phyloP scores from a whole-genome alignment of 2,888 invertebrate species.

The Hirtodrosophila cameraria region DNA sequence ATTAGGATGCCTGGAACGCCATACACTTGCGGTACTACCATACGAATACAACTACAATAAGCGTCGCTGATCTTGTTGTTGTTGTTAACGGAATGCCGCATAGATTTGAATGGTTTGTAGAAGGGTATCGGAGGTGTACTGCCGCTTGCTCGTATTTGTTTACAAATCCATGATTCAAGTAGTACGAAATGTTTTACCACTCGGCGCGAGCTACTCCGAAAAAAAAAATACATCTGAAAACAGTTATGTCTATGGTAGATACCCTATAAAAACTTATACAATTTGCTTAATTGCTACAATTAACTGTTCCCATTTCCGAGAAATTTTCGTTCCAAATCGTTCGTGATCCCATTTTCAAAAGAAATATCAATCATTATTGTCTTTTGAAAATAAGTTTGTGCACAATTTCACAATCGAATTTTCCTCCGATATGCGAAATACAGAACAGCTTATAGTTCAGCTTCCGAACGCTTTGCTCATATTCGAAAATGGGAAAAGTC shows the following conservation, averaged over 20 bases:
- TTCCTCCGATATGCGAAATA: too few species aligned
- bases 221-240: not conserved
- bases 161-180: conserved; percentile 80
- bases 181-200: conserved; percentile 68
- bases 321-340: too few species aligned
- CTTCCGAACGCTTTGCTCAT: too few species aligned
- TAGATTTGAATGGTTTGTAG: not conserved
- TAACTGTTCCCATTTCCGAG: too few species aligned
- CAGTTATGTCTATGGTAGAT: not conserved
- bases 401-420: too few species aligned
- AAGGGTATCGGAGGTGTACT: not conserved
- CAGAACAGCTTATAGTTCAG: too few species aligned
- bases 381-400: too few species aligned
- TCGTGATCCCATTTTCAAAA: too few species aligned
- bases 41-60: conserved; percentile 15
- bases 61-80: conserved; percentile 28
- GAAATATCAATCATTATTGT: too few species aligned
- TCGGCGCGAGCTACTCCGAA: conserved; percentile 44
- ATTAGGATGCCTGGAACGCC: conserved; percentile 58
- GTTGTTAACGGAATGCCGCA: conserved; percentile 41
- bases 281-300: too few species aligned
- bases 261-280: conserved; percentile 19
- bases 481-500: too few species aligned
- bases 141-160: conserved; percentile 67
- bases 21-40: conserved; percentile 55